These are phyloP conservation scores for Lasiurus borealis DNA, from an alignment of 2,113 vertebrate species.

Conservation along the genomic window DNA sequence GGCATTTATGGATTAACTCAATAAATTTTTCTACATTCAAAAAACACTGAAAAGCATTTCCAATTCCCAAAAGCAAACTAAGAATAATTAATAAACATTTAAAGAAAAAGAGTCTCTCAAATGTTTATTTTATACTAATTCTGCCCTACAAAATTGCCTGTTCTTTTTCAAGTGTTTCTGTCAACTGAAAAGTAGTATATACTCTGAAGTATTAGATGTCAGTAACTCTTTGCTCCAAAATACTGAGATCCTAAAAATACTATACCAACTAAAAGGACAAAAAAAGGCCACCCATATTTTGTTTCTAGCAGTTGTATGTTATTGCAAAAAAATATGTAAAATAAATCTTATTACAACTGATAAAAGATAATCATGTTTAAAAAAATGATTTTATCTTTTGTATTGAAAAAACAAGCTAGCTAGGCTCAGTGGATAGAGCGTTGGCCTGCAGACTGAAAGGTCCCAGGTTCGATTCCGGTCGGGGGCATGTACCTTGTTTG, in stretches of 20 bases:
- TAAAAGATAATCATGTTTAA: slow-evolving; percentile 64
- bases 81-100: slow-evolving; percentile 59
- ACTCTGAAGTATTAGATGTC: not conserved
- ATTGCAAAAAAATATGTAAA: slow-evolving; percentile 55
- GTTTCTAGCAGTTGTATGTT: slow-evolving; percentile 32
- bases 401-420: slow-evolving; percentile 72
- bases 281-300: no score
- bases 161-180: slow-evolving; percentile 52
- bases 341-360: slow-evolving; percentile 64
- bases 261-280: slow-evolving; percentile 46
- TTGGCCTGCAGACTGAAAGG: no score
- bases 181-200: not conserved
- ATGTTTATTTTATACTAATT: slow-evolving; percentile 49
- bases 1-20: slow-evolving; percentile 90
- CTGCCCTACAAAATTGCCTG: not conserved
- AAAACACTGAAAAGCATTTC: slow-evolving; percentile 80
- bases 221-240: slow-evolving; percentile 53
- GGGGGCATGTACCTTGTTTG: no score
- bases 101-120: slow-evolving; percentile 40
- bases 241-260: slow-evolving; percentile 50
- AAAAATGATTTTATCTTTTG: slow-evolving; percentile 78
- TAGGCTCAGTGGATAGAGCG: no score
- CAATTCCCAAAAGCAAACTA: slow-evolving; percentile 73
- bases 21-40: slow-evolving; percentile 80
- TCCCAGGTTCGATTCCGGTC: no score